A percentile compares a stretch with the other conserved stretches of the same genome.
phyloP scores from a whole-genome alignment of 2,797 vertebrate species.

The Darevskia mixta region DNA sequence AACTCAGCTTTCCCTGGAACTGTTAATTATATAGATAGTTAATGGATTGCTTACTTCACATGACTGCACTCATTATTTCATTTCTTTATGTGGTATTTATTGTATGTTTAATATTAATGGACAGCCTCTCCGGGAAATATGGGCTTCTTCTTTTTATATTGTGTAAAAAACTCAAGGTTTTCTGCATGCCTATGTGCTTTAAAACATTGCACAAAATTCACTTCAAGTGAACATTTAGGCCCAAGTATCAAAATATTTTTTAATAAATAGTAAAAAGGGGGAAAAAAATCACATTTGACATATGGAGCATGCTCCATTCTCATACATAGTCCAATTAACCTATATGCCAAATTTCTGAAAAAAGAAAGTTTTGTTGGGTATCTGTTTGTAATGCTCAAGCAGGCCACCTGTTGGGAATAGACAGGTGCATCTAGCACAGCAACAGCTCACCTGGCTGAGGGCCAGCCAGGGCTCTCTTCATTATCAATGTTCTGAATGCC shows the following conservation, averaged over 20 bases:
- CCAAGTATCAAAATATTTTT: background rate
- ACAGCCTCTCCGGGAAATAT: background rate
- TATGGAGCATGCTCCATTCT: background rate
- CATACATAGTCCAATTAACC: background rate
- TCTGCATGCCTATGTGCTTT: background rate
- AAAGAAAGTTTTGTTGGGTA: background rate
- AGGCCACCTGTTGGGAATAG: background rate
- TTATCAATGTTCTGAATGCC: background rate
- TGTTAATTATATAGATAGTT: background rate
- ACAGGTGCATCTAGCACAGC: background rate
- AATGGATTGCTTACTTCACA: background rate
- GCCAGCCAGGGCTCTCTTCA: background rate
- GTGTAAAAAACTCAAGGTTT: background rate
- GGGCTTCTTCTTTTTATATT: background rate
- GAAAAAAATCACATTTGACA: background rate
- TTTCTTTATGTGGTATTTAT: constrained; percentile 4
- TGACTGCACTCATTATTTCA: background rate
- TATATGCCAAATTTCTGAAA: background rate
- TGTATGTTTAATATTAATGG: background rate
- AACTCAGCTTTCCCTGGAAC: background rate
- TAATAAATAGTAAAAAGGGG: background rate
- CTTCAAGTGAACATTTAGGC: background rate
- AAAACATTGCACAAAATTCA: background rate
- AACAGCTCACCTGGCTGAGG: background rate
- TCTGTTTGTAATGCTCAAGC: background rate